Evolutionary conservation across 2,113 vertebrate species (phyloP).

Genomic region (Gymnobelideus leadbeateri): DNA sequence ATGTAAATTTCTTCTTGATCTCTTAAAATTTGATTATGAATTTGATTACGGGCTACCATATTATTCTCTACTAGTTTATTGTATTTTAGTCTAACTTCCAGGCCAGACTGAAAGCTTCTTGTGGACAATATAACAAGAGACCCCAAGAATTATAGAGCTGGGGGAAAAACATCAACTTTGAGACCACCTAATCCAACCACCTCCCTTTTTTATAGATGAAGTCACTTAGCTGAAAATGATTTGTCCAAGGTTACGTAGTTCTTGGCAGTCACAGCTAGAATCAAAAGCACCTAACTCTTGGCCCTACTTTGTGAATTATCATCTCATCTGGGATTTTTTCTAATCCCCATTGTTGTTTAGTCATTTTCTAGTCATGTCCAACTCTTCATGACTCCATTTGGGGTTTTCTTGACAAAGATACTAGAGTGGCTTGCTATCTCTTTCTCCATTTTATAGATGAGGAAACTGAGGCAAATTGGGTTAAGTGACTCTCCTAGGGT

Average conservation of each 20-base stretch:
- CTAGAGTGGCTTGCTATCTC: too few species aligned
- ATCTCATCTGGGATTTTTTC: neutral
- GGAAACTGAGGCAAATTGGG: neutral
- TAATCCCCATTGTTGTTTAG: neutral
- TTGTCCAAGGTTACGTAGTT: neutral
- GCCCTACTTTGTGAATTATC: neutral
- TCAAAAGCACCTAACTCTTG: neutral
- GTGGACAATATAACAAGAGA: neutral
- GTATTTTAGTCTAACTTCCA: neutral
- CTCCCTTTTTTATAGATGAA: neutral
- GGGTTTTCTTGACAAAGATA: too few species aligned
- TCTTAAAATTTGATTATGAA: neutral
- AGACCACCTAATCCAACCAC: neutral
- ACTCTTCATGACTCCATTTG: too few species aligned
- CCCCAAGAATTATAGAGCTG: neutral
- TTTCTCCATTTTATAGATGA: neutral
- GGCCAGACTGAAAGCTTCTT: neutral
- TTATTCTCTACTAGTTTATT: neutral
- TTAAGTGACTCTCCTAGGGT: too few species aligned
- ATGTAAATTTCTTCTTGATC: neutral
- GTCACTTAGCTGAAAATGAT: neutral
- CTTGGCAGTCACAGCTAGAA: neutral
- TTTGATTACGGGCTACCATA: neutral
- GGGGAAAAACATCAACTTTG: accelerated
- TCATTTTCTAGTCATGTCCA: too few species aligned